These are phyloP conservation scores for Champsocephalus esox DNA, from an alignment of 2,797 vertebrate species.

Conservation along the genomic window DNA sequence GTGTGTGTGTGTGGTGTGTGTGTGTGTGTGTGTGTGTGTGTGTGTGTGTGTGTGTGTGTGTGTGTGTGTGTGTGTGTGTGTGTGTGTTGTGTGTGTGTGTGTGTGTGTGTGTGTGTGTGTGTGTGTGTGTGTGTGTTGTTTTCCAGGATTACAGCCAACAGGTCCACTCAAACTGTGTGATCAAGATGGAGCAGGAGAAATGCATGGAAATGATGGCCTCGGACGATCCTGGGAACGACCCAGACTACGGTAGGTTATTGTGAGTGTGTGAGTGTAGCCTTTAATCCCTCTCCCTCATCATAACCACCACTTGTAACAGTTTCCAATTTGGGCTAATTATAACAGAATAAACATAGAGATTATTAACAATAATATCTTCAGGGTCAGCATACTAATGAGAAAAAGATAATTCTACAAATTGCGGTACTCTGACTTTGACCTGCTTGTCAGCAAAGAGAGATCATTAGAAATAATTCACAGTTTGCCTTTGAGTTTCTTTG, in stretches of 20 bases:
- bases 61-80: constrained; percentile 12
- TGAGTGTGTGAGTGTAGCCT: constrained; percentile 1
- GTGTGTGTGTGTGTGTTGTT: constrained; percentile 12
- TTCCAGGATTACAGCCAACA: constrained; percentile 64
- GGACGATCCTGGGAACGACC: constrained; percentile 43
- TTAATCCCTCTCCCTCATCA: neutral
- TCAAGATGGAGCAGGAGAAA: constrained; percentile 77
- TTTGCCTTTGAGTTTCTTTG: neutral
- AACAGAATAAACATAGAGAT: constrained; percentile 1
- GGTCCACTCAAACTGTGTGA: constrained; percentile 73
- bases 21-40: constrained; percentile 17
- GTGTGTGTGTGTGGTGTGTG: constrained; percentile 10
- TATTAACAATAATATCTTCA: constrained; percentile 15
- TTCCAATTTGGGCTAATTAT: constrained; percentile 4
- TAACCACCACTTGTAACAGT: neutral
- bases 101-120: constrained; percentile 5
- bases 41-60: constrained; percentile 12
- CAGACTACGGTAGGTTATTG: constrained; percentile 61
- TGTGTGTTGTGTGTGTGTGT: constrained; percentile 5
- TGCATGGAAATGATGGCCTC: constrained; percentile 73
- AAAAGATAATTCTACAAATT: constrained; percentile 20
- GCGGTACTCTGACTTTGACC: constrained; percentile 21
- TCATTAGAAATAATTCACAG: constrained; percentile 13
- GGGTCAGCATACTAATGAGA: constrained; percentile 21
- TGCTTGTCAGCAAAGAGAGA: constrained; percentile 17